Conservation (phyloP, 1,140 invertebrate species). For the Prorops nasuta region DNA sequence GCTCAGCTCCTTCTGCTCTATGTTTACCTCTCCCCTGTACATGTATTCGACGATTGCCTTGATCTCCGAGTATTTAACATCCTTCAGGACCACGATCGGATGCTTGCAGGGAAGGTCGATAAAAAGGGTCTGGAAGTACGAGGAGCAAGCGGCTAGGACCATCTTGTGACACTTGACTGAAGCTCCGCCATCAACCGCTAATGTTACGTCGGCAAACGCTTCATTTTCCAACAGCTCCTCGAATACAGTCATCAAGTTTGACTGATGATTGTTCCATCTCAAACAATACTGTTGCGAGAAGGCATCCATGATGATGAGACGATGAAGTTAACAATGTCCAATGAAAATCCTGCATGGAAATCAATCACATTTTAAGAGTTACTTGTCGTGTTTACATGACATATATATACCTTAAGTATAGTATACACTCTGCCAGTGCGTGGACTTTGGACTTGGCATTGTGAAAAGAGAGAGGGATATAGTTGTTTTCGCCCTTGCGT, state of each 20-base stretch:
- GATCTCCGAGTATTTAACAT: conserved; percentile 80
- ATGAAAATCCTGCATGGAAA: no score
- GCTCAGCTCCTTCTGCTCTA: conserved; percentile 78
- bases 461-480: no score
- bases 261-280: conserved; percentile 90
- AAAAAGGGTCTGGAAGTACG: conserved; percentile 83
- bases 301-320: no score
- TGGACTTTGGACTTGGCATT: no score
- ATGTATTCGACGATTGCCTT: conserved; percentile 87
- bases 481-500: no score
- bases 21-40: conserved; percentile 89
- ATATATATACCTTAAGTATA: no score
- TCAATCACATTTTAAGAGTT: no score
- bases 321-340: no score
- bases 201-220: conserved; percentile 84
- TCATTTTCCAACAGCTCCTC: conserved; percentile 81
- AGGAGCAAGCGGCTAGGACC: conserved; percentile 83
- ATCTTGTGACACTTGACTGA: conserved; percentile 76
- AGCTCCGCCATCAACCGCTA: conserved; percentile 74
- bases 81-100: conserved; percentile 81
- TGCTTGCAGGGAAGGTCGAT: conserved; percentile 77
- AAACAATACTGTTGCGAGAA: no score
- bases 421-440: no score
- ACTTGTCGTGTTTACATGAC: no score
- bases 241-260: conserved; percentile 81